Base-by-base conservation (phyloP, 2,113 vertebrate genomes). In the Bubo blakistoni region DNA sequence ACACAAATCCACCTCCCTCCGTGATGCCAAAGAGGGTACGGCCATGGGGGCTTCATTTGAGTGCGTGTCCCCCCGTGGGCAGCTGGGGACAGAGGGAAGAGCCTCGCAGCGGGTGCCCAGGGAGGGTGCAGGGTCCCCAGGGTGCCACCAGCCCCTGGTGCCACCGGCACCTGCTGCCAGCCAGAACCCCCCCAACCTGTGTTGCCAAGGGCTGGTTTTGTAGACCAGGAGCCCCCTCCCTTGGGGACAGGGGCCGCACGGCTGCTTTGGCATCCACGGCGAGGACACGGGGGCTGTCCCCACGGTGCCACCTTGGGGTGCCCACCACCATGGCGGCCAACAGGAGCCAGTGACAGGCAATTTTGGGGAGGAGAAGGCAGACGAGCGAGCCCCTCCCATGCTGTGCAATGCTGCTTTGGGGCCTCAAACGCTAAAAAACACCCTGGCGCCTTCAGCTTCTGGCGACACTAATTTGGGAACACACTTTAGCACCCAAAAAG, bases 331-430 rank as follows among this genome's bases (percentile, higher is more conserved):
- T 1, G 1, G 38, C 0, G 3, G 36, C 38, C 7, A 0, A 26
- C 0, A 2, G 47, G 40, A 66, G 32, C n/a, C n/a, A 12, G 40
- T 0, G 1, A 32, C 0, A 0, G 34, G 42, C 0, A 4, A 34
- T 11, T n/a, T 16, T 30, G 47, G 63, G 0, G 0, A 62, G 30
- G 21, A 51, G 25, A 40, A 14, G 6, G 4, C 13, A 7, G 72
- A 11, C 0, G 2, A 42, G 3, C 2, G 1, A 59, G 9, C 4
- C 11, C 20, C 11, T 22, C 4, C 20, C 12, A 0, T 0, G 2
- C 40, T 2, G 1, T 2, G 2, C 57, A 16, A 3, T 0, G 16
- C 52, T 4, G 16, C 51, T 38, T 1, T 8, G 63, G 72, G 70
- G 13, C 6, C 32, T 51, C 11, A 5, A 9, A 24, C 2, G 2